These are phyloP conservation scores for Dufourea novaeangliae DNA, from an alignment of 1,140 invertebrate species.

Conservation along the genomic window DNA sequence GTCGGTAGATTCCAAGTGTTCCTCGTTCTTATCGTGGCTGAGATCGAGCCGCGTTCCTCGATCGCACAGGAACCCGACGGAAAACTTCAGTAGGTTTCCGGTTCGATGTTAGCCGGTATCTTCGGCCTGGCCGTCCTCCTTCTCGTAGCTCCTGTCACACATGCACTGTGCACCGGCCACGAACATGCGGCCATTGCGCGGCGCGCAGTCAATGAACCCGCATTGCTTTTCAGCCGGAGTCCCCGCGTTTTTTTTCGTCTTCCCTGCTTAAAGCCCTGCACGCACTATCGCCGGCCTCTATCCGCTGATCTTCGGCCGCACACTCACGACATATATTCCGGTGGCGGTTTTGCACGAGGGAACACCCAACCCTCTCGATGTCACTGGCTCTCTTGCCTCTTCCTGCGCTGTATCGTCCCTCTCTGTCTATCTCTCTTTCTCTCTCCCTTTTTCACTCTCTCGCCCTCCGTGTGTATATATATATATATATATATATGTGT, in stretches of 20 bases:
- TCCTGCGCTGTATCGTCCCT: constrained; percentile 45
- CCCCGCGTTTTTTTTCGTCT: constrained; percentile 50
- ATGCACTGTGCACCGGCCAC: constrained; percentile 58
- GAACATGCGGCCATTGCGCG: constrained; percentile 67
- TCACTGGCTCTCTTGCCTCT: constrained; percentile 58
- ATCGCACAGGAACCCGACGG: not conserved
- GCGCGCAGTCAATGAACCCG: constrained; percentile 67
- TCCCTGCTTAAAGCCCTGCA: constrained; percentile 45
- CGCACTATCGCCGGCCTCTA: constrained; percentile 53
- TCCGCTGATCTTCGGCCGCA: constrained; percentile 57
- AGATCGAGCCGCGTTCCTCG: constrained; percentile 16
- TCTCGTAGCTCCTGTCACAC: constrained; percentile 59
- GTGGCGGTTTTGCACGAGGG: constrained; percentile 63
- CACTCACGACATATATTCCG: constrained; percentile 58
- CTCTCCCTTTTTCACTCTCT: constrained; percentile 21
- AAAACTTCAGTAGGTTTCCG: constrained; percentile 34
- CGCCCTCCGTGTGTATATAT: constrained; percentile 7
- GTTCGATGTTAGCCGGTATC: constrained; percentile 32
- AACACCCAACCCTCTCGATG: constrained; percentile 59
- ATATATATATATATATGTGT: constrained; percentile 3
- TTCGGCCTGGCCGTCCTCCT: constrained; percentile 49
- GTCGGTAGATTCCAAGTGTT: constrained; percentile 1
- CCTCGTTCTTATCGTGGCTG: constrained; percentile 11
- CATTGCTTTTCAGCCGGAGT: constrained; percentile 64
- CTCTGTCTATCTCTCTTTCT: not conserved